Percentiles rank a stretch among this genome's conserved stretches.
phyloP scores from a whole-genome alignment of 2,797 vertebrate species.

The Nasua narica region DNA sequence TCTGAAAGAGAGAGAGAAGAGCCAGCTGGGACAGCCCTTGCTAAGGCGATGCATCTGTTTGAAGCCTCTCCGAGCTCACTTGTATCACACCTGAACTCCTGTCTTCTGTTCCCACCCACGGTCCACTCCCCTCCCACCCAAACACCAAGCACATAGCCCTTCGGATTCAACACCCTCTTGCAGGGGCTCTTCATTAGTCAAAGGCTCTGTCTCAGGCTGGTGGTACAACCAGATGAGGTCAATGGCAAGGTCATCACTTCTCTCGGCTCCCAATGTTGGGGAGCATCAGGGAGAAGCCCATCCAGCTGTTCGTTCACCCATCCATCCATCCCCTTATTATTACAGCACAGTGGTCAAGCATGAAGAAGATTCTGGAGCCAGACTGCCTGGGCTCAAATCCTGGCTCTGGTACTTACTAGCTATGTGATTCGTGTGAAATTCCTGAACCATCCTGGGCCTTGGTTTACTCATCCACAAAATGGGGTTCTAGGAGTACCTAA shows the following conservation, averaged over 20 bases:
- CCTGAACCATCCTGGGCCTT: not conserved
- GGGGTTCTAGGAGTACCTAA: not conserved
- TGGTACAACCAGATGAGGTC: not conserved
- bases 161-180: not conserved
- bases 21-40: not conserved
- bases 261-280: not conserved
- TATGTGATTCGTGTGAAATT: not conserved
- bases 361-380: not conserved
- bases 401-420: not conserved
- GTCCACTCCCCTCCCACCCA: not conserved
- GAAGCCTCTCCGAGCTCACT: not conserved
- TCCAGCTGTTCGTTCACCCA: not conserved
- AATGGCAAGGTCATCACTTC: not conserved
- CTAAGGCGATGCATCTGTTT: not conserved
- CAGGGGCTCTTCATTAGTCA: not conserved
- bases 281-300: not conserved
- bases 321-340: too few relatives aligned
- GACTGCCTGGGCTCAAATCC: not conserved
- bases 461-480: not conserved
- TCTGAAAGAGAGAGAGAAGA: slow-evolving; percentile 29
- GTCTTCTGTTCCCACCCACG: not conserved
- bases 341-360: not conserved
- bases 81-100: not conserved
- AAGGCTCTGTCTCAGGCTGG: not conserved
- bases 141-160: not conserved